A percentile compares a stretch with the other conserved stretches of the same genome.
Evolutionary conservation across 2,797 vertebrate species (phyloP).

Genomic region (Podarcis lilfordi): DNA sequence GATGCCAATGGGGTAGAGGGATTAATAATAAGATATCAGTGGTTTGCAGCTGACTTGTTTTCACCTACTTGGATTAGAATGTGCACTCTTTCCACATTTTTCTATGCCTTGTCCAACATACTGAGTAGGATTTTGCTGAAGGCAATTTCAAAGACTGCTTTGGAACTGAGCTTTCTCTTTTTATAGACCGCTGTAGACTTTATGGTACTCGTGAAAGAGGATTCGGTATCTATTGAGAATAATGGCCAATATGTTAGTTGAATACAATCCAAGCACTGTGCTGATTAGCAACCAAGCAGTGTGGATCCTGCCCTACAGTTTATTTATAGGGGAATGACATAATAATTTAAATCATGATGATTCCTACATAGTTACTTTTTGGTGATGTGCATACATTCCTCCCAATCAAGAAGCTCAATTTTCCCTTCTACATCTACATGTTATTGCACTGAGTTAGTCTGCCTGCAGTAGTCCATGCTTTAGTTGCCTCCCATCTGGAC

Average conservation of each 20-base stretch:
- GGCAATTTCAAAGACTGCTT: background rate
- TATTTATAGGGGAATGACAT: background rate
- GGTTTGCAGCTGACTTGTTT: background rate
- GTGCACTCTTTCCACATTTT: background rate
- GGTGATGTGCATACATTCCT: background rate
- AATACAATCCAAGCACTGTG: background rate
- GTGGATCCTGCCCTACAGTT: background rate
- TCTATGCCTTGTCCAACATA: background rate
- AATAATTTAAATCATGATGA: background rate
- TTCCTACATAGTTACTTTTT: background rate
- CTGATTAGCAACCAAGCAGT: background rate
- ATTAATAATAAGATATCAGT: no score
- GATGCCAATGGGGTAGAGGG: no score
- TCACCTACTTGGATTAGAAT: background rate
- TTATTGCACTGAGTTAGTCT: no score
- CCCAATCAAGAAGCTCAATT: no score
- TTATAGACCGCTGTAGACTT: background rate
- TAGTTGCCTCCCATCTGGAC: no score
- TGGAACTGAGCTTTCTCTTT: background rate
- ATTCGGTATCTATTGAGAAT: background rate
- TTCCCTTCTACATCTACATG: no score
- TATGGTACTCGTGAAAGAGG: background rate
- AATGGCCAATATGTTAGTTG: background rate
- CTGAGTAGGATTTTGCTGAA: background rate
- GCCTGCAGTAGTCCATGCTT: no score